These are phyloP conservation scores for Zingel zingel DNA, from an alignment of 2,113 vertebrate genomes.

Conservation along the genomic window DNA sequence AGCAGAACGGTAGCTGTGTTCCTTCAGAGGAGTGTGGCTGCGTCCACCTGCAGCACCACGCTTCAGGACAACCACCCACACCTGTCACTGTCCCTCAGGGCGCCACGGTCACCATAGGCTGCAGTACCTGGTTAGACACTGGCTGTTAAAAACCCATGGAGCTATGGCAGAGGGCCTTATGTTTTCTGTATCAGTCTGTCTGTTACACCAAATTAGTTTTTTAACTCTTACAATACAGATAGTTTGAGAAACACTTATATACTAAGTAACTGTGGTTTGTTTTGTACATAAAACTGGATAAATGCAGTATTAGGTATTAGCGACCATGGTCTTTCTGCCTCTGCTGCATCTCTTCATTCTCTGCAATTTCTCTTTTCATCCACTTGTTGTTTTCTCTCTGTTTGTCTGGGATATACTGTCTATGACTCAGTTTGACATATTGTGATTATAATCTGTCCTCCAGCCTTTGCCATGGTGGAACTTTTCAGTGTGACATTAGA, in stretches of 20 bases:
- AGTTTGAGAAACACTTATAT: not conserved
- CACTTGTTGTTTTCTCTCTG: not conserved
- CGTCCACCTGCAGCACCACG: conserved; percentile 71
- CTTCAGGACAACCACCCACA: conserved; percentile 57
- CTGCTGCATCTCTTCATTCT: not conserved
- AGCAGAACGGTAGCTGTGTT: conserved; percentile 86
- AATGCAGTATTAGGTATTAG: not conserved
- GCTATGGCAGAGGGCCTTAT: not conserved
- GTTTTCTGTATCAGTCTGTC: not conserved
- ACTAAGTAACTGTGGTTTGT: not conserved
- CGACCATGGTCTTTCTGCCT: not conserved
- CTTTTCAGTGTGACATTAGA: conserved; percentile 84
- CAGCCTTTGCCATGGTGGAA: conserved; percentile 87
- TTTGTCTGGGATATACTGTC: not conserved
- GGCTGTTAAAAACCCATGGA: not conserved
- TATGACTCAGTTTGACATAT: not conserved
- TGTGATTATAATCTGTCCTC: not conserved
- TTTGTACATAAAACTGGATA: not conserved
- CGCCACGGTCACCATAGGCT: conserved; percentile 79
- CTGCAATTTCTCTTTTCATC: not conserved
- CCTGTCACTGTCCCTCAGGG: conserved; percentile 80
- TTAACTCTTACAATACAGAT: not conserved
- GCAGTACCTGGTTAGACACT: conserved; percentile 89
- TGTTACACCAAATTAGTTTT: not conserved
- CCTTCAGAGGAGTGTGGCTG: conserved; percentile 84